A percentile compares a stretch with the other conserved stretches of the same genome.
phyloP scores from a whole-genome alignment of 2,113 vertebrate species.

The Stercorarius parasiticus region DNA sequence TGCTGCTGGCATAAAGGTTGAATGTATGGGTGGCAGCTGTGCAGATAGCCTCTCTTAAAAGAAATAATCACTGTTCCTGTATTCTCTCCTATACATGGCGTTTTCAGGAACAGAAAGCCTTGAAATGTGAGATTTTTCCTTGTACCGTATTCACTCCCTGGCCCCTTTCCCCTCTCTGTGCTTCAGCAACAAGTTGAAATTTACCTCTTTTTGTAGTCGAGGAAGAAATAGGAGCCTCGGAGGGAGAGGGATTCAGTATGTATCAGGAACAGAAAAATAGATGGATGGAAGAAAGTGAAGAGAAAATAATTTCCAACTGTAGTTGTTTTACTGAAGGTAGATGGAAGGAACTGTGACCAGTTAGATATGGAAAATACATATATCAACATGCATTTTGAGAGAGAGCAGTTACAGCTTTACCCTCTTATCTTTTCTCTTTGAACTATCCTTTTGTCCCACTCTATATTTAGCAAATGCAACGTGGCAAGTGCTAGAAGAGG shows the following conservation, averaged over 20 bases:
- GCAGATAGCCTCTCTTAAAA: background rate
- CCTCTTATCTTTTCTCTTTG: background rate
- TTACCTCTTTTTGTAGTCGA: background rate
- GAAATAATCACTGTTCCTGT: background rate
- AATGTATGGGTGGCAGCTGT: background rate
- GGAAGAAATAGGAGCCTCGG: background rate
- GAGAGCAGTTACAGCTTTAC: background rate
- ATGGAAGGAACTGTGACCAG: background rate
- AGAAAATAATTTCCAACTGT: background rate
- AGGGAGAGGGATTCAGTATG: background rate
- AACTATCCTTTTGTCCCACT: background rate
- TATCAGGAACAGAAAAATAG: background rate
- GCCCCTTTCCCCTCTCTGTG: background rate
- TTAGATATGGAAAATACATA: background rate
- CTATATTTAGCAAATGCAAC: slow-evolving; percentile 29
- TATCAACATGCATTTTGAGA: background rate
- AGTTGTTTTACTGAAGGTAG: background rate
- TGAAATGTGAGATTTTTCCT: background rate
- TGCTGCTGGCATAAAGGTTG: background rate
- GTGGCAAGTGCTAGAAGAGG: background rate
- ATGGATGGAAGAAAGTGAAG: background rate
- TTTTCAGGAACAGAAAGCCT: background rate
- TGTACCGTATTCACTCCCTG: background rate
- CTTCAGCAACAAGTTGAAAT: background rate
- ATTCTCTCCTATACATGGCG: background rate